phyloP scores from a whole-genome alignment of 2,888 invertebrate species.

The Drosophila atripex region DNA sequence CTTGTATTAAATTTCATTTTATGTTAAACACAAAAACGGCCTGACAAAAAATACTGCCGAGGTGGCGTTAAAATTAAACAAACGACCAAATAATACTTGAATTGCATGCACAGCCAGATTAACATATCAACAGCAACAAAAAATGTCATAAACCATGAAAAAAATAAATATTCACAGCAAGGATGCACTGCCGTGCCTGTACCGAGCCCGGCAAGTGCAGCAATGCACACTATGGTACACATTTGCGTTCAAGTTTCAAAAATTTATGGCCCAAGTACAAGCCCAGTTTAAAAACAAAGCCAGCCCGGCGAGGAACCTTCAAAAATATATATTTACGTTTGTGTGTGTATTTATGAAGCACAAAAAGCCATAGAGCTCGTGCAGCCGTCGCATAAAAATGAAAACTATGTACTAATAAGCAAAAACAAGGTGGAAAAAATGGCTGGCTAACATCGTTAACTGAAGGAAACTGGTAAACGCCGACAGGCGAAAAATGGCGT shows the following conservation, averaged over 20 bases:
- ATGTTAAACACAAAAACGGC: slow-evolving; percentile 7
- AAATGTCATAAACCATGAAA: slow-evolving; percentile 37
- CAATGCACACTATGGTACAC: slow-evolving; percentile 39
- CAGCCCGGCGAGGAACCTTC: slow-evolving; percentile 31
- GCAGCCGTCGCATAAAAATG: slow-evolving; percentile 68
- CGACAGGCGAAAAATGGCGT: slow-evolving; percentile 10
- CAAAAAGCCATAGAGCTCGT: slow-evolving; percentile 49
- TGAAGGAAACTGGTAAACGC: slow-evolving; percentile 29
- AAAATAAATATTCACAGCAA: slow-evolving; percentile 58
- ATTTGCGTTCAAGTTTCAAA: slow-evolving; percentile 62
- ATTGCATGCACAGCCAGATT: slow-evolving; percentile 75
- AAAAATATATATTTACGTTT: slow-evolving; percentile 12
- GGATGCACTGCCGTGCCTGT: slow-evolving; percentile 23
- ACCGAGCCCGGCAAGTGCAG: slow-evolving; percentile 21
- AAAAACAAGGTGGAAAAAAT: slow-evolving; percentile 52
- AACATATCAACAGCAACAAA: slow-evolving; percentile 69
- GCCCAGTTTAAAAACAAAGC: slow-evolving; percentile 46
- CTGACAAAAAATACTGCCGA: slow-evolving; percentile 35
- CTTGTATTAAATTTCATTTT: slow-evolving; percentile 24
- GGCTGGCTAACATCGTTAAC: slow-evolving; percentile 57
- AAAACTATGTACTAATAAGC: slow-evolving; percentile 63
- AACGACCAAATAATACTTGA: slow-evolving; percentile 76
- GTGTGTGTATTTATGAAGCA: slow-evolving; percentile 8
- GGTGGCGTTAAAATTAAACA: slow-evolving; percentile 57
- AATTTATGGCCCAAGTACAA: slow-evolving; percentile 67